Evolutionary conservation across 2,888 invertebrate genomes (phyloP), one percentile per base, ranked within the genome.

Genomic region (Lypha dubia): DNA sequence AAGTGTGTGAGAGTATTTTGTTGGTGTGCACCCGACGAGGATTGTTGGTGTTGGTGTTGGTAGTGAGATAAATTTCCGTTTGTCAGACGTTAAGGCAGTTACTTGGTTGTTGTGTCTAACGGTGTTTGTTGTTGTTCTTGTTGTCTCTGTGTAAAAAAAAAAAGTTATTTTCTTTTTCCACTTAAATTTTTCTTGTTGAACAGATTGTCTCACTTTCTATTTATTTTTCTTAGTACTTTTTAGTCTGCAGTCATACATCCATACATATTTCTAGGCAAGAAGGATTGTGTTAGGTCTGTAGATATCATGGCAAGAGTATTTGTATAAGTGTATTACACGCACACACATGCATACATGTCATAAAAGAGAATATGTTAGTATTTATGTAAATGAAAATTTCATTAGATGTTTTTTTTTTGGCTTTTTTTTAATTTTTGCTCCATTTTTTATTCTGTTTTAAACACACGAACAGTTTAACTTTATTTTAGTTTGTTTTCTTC

Each of bases 121-220:
- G 32, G 15, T 49, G 7, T 32, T 71, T 71, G 22, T 76, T 77
- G 56, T 79, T 13, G n/a, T n/a, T n/a, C n/a, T n/a, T n/a, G n/a
- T n/a, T 71, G 62, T 41, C 41, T 67, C 38, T 79, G 28, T 73
- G 24, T 65, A 7, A n/a, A 24, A 67, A 41, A 56, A 51, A n/a
- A n/a, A n/a, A n/a, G n/a, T n/a, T n/a, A n/a, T n/a, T 73, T 51
- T 63, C 63, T 22, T 51, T 58, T 70, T 24, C 49, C 51, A 56
- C 58, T 75, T 58, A 46, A 67, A 60, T 79, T 67, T 73, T 68
- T 62, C 62, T 74, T 56, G 44, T 38, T 63, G 77, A 84, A 81
- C 81, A 84, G 84, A 81, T 84, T 84, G 84, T 81, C 84, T 84
- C 81, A 84, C 84, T 84, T 84, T 84, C 81, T 81, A 77, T 77